Conservation (phyloP, 2,888 invertebrate species). For the Ophion costatus region DNA sequence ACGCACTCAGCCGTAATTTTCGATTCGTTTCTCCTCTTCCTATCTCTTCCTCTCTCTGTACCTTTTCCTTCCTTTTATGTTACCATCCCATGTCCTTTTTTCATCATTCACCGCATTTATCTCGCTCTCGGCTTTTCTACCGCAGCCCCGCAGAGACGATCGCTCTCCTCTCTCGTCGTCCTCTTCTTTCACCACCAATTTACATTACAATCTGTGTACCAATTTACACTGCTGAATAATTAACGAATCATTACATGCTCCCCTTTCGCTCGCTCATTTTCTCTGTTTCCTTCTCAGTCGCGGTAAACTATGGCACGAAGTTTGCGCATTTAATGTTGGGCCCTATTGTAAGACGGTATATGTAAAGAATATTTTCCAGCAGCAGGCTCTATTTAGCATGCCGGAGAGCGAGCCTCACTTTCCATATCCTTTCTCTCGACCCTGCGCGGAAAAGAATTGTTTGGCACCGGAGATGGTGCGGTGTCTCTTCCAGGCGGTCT, state of each 20-base stretch:
- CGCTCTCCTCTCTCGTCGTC: slow-evolving; percentile 51
- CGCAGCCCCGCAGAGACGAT: slow-evolving; percentile 59
- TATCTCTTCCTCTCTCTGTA: slow-evolving; percentile 6
- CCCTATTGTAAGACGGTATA: slow-evolving; percentile 11
- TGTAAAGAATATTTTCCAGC: slow-evolving; percentile 28
- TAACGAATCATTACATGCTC: slow-evolving; percentile 61
- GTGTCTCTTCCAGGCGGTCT: slow-evolving; percentile 40
- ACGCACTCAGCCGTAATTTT: slow-evolving; percentile 22
- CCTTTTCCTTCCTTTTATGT: neutral
- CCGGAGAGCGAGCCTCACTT: slow-evolving; percentile 47
- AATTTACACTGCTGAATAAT: slow-evolving; percentile 68
- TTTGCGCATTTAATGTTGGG: slow-evolving; percentile 42
- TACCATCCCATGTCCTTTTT: slow-evolving; percentile 29
- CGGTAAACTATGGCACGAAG: neutral
- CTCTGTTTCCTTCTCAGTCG: neutral
- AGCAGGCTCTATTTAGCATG: slow-evolving; percentile 47
- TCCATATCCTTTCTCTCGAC: slow-evolving; percentile 41
- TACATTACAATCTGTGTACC: slow-evolving; percentile 68
- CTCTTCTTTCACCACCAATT: slow-evolving; percentile 65
- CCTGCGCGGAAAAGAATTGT: slow-evolving; percentile 41
- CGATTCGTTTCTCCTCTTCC: slow-evolving; percentile 10
- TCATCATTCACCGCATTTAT: slow-evolving; percentile 36
- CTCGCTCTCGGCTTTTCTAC: slow-evolving; percentile 40
- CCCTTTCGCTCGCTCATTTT: slow-evolving; percentile 11
- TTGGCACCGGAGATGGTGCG: slow-evolving; percentile 33